Evolutionary conservation across 2,113 vertebrate genomes (phyloP).

Genomic region (Ancistrus triradiatus): DNA sequence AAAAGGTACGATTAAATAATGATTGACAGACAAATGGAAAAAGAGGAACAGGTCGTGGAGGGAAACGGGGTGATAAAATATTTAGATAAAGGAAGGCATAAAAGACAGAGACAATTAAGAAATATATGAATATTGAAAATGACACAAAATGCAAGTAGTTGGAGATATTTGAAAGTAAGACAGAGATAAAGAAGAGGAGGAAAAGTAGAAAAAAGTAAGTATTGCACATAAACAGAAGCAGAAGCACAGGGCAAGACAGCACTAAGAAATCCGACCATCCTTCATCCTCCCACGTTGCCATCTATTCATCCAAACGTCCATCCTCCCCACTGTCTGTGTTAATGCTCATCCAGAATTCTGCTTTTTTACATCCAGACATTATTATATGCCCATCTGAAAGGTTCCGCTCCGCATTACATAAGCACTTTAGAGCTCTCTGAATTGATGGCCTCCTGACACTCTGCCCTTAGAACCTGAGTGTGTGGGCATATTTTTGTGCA

Average conservation of each 20-base stretch:
- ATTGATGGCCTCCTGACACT: conserved; percentile 26
- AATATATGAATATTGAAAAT: too few species aligned
- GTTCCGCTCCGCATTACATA: conserved; percentile 26
- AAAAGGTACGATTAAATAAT: too few species aligned
- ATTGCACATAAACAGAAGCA: background rate
- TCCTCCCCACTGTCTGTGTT: conserved; percentile 1
- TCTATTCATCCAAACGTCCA: conserved; percentile 13
- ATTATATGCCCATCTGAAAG: conserved; percentile 32
- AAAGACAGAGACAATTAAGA: too few species aligned
- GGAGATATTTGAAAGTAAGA: background rate
- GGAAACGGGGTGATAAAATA: conserved; percentile 2
- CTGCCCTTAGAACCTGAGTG: conserved; percentile 25
- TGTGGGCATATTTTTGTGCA: conserved; percentile 53
- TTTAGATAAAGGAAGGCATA: background rate
- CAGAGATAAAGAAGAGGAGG: background rate
- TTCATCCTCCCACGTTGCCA: conserved; percentile 5
- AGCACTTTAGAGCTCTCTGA: conserved; percentile 40
- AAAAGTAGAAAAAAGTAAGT: background rate
- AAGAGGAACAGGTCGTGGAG: background rate
- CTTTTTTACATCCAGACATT: conserved; percentile 5
- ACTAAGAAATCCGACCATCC: conserved; percentile 14
- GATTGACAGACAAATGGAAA: too few species aligned
- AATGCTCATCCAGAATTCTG: background rate
- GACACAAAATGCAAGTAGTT: background rate
- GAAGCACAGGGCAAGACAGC: conserved; percentile 12